These are phyloP conservation scores for Bruchidius siliquastri DNA, from an alignment of 2,888 invertebrate genomes.

Conservation along the genomic window DNA sequence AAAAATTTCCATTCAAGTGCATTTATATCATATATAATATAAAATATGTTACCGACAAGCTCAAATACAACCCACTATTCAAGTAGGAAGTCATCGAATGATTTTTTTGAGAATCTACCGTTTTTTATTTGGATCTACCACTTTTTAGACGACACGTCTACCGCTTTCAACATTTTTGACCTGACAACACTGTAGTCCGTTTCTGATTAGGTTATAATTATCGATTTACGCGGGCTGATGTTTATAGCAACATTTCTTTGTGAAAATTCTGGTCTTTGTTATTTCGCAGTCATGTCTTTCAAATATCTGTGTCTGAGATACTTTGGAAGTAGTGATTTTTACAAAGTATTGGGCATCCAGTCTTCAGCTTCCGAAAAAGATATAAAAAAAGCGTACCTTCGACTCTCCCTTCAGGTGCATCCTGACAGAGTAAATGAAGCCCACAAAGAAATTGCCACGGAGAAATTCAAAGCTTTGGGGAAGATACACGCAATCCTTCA, in stretches of 20 bases:
- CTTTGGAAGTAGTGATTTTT: slow-evolving; percentile 73
- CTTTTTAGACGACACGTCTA: no score
- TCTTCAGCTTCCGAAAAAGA: slow-evolving; percentile 71
- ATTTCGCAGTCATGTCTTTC: slow-evolving; percentile 44
- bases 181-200: no score
- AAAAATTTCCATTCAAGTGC: no score
- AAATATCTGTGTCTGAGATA: slow-evolving; percentile 71
- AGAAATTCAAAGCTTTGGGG: slow-evolving; percentile 88
- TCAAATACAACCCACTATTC: no score
- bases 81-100: no score
- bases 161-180: no score
- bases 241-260: background rate
- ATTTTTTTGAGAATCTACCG: no score
- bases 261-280: background rate
- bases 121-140: no score
- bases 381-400: slow-evolving; percentile 93
- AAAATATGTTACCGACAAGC: no score
- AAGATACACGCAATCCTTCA: slow-evolving; percentile 83
- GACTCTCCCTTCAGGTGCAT: slow-evolving; percentile 82
- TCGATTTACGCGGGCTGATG: background rate
- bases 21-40: no score
- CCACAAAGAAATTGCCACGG: slow-evolving; percentile 76
- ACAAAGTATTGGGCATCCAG: slow-evolving; percentile 69
- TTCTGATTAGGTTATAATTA: no score
- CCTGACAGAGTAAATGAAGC: slow-evolving; percentile 82